A percentile compares a stretch with the other conserved stretches of the same genome.
phyloP scores from a whole-genome alignment of 1,140 invertebrate genomes.

The Laodelphax striatellus region DNA sequence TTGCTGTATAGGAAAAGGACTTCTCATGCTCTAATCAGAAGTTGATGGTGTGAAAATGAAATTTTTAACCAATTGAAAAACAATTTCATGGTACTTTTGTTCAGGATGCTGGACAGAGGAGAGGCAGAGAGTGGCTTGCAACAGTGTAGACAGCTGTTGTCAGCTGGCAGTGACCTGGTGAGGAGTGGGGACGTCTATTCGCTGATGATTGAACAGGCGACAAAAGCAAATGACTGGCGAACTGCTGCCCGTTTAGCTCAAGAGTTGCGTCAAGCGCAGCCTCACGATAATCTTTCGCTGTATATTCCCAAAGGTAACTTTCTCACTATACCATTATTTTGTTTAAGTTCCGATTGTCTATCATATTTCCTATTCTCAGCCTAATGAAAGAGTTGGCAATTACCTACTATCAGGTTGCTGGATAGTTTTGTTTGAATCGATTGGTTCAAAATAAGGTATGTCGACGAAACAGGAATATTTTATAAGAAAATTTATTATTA shows the following conservation, averaged over 20 bases:
- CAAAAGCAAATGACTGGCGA: conserved; percentile 20
- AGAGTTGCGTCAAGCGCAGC: conserved; percentile 18
- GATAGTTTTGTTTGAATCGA: no score
- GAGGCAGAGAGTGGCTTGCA: conserved; percentile 38
- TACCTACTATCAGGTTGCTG: no score
- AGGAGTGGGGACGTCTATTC: conserved; percentile 45
- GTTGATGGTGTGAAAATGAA: no score
- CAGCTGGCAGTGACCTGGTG: conserved; percentile 36
- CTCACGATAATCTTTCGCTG: conserved; percentile 23
- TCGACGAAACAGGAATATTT: no score
- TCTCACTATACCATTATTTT: neutral
- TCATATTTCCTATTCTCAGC: neutral
- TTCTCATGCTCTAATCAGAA: no score
- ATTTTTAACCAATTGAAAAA: no score
- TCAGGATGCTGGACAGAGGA: conserved; percentile 37
- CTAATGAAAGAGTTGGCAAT: no score
- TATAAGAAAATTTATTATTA: no score
- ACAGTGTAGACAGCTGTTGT: conserved; percentile 42
- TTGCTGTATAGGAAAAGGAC: no score
- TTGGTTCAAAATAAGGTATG: no score
- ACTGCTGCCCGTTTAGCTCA: conserved; percentile 28
- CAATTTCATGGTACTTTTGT: neutral
- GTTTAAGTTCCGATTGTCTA: neutral
- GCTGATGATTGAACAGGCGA: conserved; percentile 35
- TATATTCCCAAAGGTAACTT: conserved; percentile 25